Conservation (phyloP, 2,113 vertebrate genomes). For the Upupa epops region DNA sequence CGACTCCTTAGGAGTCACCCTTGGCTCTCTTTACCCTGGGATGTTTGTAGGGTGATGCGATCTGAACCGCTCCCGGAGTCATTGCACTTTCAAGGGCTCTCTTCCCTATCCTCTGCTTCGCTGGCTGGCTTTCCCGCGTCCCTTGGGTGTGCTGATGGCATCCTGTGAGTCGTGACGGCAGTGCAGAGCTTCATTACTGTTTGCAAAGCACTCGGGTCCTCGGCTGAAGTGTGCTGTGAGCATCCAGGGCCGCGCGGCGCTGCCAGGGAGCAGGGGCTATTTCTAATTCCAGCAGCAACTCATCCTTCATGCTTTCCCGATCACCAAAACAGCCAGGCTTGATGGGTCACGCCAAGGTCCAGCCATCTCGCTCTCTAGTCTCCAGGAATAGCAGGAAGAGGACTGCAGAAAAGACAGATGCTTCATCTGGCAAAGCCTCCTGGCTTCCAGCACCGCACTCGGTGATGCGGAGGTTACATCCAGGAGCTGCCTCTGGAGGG, state of each 20-base stretch:
- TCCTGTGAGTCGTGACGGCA: conserved; percentile 52
- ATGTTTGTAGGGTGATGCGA: not conserved
- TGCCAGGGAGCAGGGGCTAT: conserved; percentile 10
- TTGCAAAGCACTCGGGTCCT: conserved; percentile 53
- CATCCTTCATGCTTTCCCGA: not conserved
- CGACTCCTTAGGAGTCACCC: no score
- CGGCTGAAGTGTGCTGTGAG: conserved; percentile 21
- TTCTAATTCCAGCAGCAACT: conserved; percentile 3
- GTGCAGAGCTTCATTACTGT: conserved; percentile 61
- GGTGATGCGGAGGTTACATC: not conserved
- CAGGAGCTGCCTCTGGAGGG: not conserved
- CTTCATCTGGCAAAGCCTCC: not conserved
- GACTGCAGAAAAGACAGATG: not conserved
- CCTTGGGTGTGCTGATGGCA: conserved; percentile 54
- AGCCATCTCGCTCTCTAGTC: not conserved
- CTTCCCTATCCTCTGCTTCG: conserved; percentile 1
- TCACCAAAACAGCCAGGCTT: not conserved
- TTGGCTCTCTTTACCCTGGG: not conserved
- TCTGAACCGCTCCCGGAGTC: not conserved
- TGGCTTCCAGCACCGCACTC: not conserved
- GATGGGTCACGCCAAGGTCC: not conserved
- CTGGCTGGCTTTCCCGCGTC: conserved; percentile 12
- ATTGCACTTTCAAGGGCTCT: conserved; percentile 31
- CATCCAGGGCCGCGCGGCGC: not conserved
- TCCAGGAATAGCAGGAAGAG: not conserved